Percentiles rank a stretch among this genome's conserved stretches.
Conservation (phyloP, 2,797 vertebrate genomes). For the Sphaeramia orbicularis region DNA sequence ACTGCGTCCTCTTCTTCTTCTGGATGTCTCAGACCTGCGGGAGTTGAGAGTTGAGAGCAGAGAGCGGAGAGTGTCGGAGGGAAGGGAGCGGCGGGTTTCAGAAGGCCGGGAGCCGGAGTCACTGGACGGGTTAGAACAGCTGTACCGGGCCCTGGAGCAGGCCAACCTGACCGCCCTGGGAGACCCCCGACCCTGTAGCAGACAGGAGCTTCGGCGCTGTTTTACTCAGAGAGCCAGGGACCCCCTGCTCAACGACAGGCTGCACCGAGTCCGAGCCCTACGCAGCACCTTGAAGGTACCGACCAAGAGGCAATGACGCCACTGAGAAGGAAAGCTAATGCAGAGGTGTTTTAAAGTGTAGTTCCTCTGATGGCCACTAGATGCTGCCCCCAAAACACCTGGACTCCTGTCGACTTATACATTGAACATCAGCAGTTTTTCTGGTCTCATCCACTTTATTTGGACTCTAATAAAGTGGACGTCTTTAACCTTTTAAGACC, state of each 20-base stretch:
- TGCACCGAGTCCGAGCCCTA: slow-evolving; percentile 90
- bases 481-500: no score
- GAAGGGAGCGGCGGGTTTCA: slow-evolving; percentile 76
- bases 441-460: no score
- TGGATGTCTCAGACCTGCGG: slow-evolving; percentile 67
- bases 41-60: slow-evolving; percentile 78
- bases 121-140: slow-evolving; percentile 87
- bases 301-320: neutral
- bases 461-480: no score
- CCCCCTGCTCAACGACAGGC: slow-evolving; percentile 91
- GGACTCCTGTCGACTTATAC: no score
- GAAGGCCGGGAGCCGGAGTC: slow-evolving; percentile 80
- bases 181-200: slow-evolving; percentile 88
- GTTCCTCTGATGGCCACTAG: no score
- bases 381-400: no score
- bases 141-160: slow-evolving; percentile 89
- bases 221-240: slow-evolving; percentile 88
- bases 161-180: slow-evolving; percentile 88
- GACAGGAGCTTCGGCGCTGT: slow-evolving; percentile 88
- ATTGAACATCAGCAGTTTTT: no score
- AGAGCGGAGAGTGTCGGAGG: slow-evolving; percentile 80
- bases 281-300: slow-evolving; percentile 93
- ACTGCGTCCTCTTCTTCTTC: slow-evolving; percentile 12
- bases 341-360: no score
- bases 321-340: no score